A percentile compares a stretch with the other conserved stretches of the same genome.
Evolutionary conservation across 2,113 vertebrate genomes (phyloP).

Genomic region (Hylia prasina): DNA sequence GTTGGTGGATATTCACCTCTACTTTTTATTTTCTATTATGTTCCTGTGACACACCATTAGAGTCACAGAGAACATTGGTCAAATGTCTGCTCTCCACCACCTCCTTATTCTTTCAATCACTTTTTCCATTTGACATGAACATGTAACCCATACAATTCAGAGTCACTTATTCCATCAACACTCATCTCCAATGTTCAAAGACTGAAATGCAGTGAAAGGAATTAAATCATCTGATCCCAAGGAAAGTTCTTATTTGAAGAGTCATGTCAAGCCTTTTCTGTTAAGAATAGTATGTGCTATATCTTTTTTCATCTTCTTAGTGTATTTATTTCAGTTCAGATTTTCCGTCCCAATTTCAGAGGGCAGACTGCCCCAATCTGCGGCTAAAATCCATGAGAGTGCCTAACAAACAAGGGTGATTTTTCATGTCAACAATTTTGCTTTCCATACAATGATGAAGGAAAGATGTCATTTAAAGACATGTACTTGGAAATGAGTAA

Average conservation of each 20-base stretch:
- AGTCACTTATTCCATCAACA: not conserved
- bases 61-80: not conserved
- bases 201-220: not conserved
- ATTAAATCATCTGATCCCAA: not conserved
- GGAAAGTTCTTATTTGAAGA: not conserved
- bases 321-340: not conserved
- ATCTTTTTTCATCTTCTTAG: not conserved
- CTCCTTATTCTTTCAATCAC: not conserved
- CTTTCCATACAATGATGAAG: not conserved
- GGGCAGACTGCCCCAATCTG: not conserved
- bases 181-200: not conserved
- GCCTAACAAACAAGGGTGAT: not conserved
- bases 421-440: not conserved
- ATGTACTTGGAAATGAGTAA: not conserved
- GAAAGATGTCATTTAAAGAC: not conserved
- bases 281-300: not conserved
- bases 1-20: not conserved
- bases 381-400: not conserved
- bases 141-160: not conserved
- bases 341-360: not conserved
- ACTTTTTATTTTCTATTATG: not conserved
- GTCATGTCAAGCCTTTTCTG: not conserved
- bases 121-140: not conserved
- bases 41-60: not conserved
- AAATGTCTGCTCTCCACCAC: rapidly evolving